phyloP scores from a whole-genome alignment of 2,888 invertebrate genomes.

The Orthosia gothica region DNA sequence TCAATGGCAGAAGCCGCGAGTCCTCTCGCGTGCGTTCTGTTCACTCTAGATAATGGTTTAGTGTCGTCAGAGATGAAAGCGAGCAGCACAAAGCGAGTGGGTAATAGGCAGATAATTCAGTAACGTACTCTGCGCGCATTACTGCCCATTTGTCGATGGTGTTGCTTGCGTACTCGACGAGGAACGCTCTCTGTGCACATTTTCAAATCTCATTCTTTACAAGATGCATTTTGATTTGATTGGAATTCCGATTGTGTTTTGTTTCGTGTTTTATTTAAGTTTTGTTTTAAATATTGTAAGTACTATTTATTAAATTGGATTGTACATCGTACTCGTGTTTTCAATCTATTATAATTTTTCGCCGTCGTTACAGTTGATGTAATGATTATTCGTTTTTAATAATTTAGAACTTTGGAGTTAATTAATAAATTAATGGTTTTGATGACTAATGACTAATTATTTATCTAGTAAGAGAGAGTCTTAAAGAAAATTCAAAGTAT shows the following conservation, averaged over 20 bases:
- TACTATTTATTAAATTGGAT: too few relatives aligned
- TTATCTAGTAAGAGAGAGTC: not conserved
- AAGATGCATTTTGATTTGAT: not conserved
- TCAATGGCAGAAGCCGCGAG: conserved; percentile 62
- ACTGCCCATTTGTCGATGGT: conserved; percentile 82
- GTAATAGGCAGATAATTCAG: conserved; percentile 89
- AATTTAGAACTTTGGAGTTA: too few relatives aligned
- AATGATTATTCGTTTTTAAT: too few relatives aligned
- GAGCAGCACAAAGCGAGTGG: conserved; percentile 87
- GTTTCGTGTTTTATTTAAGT: not conserved
- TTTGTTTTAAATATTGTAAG: not conserved
- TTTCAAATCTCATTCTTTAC: not conserved
- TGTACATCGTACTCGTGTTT: too few relatives aligned
- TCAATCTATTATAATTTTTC: too few relatives aligned
- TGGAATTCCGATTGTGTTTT: not conserved
- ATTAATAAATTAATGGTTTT: not conserved
- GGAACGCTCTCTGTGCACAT: not conserved
- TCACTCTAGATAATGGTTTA: conserved; percentile 80
- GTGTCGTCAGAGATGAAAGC: conserved; percentile 81
- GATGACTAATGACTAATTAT: not conserved
- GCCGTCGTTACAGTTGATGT: too few relatives aligned
- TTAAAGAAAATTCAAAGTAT: not conserved
- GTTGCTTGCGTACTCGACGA: conserved; percentile 17
- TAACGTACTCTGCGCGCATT: conserved; percentile 84
- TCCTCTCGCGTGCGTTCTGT: conserved; percentile 70